Evolutionary conservation across 2,113 vertebrate species (phyloP).

Genomic region (Stegastes partitus): DNA sequence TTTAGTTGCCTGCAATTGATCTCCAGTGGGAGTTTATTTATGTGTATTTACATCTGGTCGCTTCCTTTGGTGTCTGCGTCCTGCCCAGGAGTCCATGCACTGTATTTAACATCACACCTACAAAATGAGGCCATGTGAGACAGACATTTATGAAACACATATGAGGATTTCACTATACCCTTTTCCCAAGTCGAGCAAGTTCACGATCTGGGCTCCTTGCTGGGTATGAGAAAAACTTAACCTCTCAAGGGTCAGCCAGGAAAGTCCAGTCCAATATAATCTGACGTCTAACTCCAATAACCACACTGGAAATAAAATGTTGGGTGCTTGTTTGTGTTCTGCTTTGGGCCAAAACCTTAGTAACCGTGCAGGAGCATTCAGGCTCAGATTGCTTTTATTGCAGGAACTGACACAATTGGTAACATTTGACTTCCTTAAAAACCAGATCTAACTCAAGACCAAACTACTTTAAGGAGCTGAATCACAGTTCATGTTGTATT

Average conservation of each 20-base stretch:
- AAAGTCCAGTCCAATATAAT: slow-evolving; percentile 73
- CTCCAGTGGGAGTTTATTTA: slow-evolving; percentile 35
- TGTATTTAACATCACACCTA: slow-evolving; percentile 73
- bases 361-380: slow-evolving; percentile 13
- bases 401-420: slow-evolving; percentile 31
- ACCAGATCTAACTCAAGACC: slow-evolving; percentile 9
- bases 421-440: slow-evolving; percentile 50
- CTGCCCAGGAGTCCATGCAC: slow-evolving; percentile 19
- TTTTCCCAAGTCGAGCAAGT: slow-evolving; percentile 53
- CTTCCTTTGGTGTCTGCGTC: slow-evolving; percentile 46
- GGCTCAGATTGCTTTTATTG: slow-evolving; percentile 34
- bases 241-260: slow-evolving; percentile 66
- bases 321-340: slow-evolving; percentile 53
- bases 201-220: slow-evolving; percentile 41
- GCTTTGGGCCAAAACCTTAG: slow-evolving; percentile 25
- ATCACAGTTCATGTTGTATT: neutral
- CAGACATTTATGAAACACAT: slow-evolving; percentile 76
- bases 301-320: slow-evolving; percentile 54
- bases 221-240: slow-evolving; percentile 63
- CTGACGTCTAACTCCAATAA: slow-evolving; percentile 60
- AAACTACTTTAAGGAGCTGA: neutral
- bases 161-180: slow-evolving; percentile 53
- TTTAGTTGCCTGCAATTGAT: slow-evolving; percentile 15
- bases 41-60: slow-evolving; percentile 40
- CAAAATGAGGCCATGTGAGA: slow-evolving; percentile 66